Evolutionary conservation across 2,888 invertebrate species (phyloP).

Genomic region (Pterostichus madidus): DNA sequence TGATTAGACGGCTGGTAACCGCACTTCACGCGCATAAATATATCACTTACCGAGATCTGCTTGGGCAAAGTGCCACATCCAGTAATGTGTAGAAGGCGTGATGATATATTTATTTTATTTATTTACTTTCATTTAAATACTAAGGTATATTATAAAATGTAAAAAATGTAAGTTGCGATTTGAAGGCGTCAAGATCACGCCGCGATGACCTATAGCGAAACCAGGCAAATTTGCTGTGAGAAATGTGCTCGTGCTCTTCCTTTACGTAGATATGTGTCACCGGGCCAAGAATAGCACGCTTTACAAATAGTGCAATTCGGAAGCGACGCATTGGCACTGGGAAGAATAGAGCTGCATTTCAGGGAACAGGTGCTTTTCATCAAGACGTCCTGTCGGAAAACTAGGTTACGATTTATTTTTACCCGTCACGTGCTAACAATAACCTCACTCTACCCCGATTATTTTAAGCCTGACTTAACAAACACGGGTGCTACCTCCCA

Average conservation of each 20-base stretch:
- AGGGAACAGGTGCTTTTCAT: conserved; percentile 41
- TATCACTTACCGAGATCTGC: no score
- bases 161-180: no score
- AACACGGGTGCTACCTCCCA: no score
- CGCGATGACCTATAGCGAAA: no score
- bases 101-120: no score
- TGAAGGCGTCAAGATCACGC: no score
- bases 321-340: conserved; percentile 31
- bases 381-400: conserved; percentile 34
- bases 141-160: no score
- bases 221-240: neutral
- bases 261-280: conserved; percentile 27
- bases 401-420: conserved; percentile 32
- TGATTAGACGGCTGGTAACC: no score
- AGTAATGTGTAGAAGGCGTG: no score
- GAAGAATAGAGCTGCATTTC: conserved; percentile 46
- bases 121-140: no score
- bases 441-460: neutral
- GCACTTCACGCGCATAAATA: no score
- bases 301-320: conserved; percentile 49
- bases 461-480: neutral
- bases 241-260: conserved; percentile 7
- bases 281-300: conserved; percentile 24
- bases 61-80: no score
- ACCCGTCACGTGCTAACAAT: conserved; percentile 15